Evolutionary conservation across 1,140 invertebrate genomes (phyloP), one percentile per base, ranked within the genome.

Genomic region (Lethocerus indicus): DNA sequence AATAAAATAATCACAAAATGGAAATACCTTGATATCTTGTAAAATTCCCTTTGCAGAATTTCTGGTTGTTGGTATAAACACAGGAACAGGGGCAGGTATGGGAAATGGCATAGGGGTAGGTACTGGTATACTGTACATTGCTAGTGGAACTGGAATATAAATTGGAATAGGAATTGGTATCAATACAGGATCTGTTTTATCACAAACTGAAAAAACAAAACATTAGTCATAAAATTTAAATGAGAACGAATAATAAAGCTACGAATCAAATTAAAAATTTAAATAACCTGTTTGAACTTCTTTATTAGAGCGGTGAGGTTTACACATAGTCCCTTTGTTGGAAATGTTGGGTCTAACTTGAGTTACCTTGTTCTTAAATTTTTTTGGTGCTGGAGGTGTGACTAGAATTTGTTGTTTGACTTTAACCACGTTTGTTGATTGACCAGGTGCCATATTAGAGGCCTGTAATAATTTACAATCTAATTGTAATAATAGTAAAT

Each of bases 91-190:
- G 48, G 94, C 78, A 0, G 88, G 88, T 14, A 93, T 57, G 1
- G 89, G 87, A 57, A 95, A 77, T 21, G 89, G 86, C 1, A 93
- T 67, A 1, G 87, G 85, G 1, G 85, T 71, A 0, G 90, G 90
- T 52, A 81, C 81, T 3, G 88, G 87, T 55, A 79, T 64, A 12
- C 77, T 78, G 65, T 82, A 93, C 84, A 91, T 91, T 45, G 79
- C 79, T 64, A 87, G 74, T 0, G 91, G 91, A 40, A 78, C 73
- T 0, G 91, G 91, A 1, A 94, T 75, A 63, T 83, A 92, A 48
- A 94, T 81, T 0, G 90, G 90, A 4, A 93, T 80, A 1, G 91
- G 89, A 44, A 95, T 74, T 0, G 90, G 89, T 36, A 92, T 75
- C 1, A 83, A 49, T 7, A 75, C 64, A 27, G 35, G 46, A 1